Evolutionary conservation across 2,113 vertebrate species (phyloP).

Genomic region (Colossoma macropomum): DNA sequence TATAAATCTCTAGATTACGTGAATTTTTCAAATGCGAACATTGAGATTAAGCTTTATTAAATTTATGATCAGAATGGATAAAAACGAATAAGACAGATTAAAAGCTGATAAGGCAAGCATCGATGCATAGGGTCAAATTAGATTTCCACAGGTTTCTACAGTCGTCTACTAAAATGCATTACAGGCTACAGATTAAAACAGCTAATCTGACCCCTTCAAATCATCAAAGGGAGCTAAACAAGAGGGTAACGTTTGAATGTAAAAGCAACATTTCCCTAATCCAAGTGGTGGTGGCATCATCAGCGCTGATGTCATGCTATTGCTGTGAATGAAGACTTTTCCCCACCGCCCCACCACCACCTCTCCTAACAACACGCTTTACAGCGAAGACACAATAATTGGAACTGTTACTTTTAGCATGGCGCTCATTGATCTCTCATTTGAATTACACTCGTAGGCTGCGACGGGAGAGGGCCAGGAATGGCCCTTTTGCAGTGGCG

Average conservation of each 20-base stretch:
- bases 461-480: constrained; percentile 36
- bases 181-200: too few relatives aligned
- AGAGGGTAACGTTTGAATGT: constrained; percentile 37
- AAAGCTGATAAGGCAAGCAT: too few relatives aligned
- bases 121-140: too few relatives aligned
- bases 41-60: too few relatives aligned
- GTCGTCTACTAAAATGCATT: too few relatives aligned
- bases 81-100: too few relatives aligned
- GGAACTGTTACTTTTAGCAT: constrained; percentile 46
- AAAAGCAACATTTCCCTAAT: constrained; percentile 47
- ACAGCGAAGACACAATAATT: constrained; percentile 37
- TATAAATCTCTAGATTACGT: too few relatives aligned
- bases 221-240: constrained; percentile 1
- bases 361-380: constrained; percentile 3
- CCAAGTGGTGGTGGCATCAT: constrained; percentile 24
- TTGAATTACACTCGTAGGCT: constrained; percentile 52
- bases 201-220: too few relatives aligned
- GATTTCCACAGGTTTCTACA: too few relatives aligned
- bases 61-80: too few relatives aligned
- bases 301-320: not conserved
- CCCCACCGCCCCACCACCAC: not conserved
- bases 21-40: too few relatives aligned
- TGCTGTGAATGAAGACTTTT: not conserved
- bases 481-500: constrained; percentile 40
- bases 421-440: constrained; percentile 49